A percentile compares a stretch with the other conserved stretches of the same genome.
Conservation (phyloP, 2,888 invertebrate genomes). For the Cheilosia vulpina region DNA sequence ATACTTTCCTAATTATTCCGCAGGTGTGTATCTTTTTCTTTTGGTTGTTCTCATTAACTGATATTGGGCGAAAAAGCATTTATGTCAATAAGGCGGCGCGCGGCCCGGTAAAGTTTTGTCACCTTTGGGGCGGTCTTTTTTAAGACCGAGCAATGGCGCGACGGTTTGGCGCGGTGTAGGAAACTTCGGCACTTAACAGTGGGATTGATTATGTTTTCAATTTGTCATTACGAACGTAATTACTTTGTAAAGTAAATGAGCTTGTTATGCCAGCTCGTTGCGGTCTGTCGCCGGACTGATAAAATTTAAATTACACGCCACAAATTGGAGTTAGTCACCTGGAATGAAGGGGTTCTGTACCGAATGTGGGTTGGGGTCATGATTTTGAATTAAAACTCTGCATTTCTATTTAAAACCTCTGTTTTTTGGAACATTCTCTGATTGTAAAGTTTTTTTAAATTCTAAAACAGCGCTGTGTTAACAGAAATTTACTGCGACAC, state of each 20-base stretch:
- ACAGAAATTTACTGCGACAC: too few relatives aligned
- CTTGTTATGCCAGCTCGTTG: background rate
- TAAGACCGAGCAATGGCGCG: background rate
- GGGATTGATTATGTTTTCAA: background rate
- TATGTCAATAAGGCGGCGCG: constrained; percentile 25
- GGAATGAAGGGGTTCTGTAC: too few relatives aligned
- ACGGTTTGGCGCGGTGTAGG: background rate
- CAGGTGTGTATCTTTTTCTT: constrained; percentile 54
- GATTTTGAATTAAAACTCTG: too few relatives aligned
- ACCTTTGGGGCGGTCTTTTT: background rate
- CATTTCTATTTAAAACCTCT: too few relatives aligned
- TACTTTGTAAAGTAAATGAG: too few relatives aligned
- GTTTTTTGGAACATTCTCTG: too few relatives aligned
- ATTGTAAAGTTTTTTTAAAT: too few relatives aligned
- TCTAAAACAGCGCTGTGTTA: too few relatives aligned
- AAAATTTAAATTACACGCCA: too few relatives aligned
- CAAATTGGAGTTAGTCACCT: too few relatives aligned
- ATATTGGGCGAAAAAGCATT: constrained; percentile 51
- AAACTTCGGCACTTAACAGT: background rate
- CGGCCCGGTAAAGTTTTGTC: constrained; percentile 15
- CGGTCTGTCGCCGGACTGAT: background rate
- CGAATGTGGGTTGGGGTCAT: too few relatives aligned
- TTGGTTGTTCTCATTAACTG: constrained; percentile 46
- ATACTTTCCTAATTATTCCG: constrained; percentile 62
- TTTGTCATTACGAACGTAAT: background rate